Percentiles rank a stretch among this genome's conserved stretches.
Conservation (phyloP, 2,888 invertebrate species). For the Drosophila leonis region DNA sequence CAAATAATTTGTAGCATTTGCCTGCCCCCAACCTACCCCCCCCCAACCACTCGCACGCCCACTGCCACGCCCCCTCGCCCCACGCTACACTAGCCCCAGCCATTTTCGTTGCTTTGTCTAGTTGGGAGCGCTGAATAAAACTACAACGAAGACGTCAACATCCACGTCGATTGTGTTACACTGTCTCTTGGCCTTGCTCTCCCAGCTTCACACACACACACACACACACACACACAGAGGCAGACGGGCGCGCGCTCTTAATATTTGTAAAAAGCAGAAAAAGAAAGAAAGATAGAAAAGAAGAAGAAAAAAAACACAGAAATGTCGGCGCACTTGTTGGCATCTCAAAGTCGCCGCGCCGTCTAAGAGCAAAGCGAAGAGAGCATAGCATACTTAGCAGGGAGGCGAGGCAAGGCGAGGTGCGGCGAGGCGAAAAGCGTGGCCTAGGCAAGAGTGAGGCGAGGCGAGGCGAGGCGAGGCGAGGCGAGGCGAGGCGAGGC, state of each 20-base stretch:
- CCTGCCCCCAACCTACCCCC: constrained; percentile 10
- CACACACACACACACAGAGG: constrained; percentile 7
- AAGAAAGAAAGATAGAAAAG: background rate
- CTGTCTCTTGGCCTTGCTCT: constrained; percentile 50
- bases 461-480: background rate
- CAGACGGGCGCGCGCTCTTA: constrained; percentile 34
- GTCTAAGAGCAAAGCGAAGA: constrained; percentile 50
- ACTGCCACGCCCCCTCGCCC: background rate
- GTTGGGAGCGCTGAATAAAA: constrained; percentile 55
- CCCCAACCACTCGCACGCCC: background rate
- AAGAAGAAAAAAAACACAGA: constrained; percentile 22
- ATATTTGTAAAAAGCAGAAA: constrained; percentile 15
- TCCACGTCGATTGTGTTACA: constrained; percentile 38
- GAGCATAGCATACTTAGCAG: constrained; percentile 14
- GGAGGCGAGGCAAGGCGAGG: constrained; percentile 22
- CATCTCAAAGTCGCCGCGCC: constrained; percentile 59
- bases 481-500: background rate
- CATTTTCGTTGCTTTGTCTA: constrained; percentile 19
- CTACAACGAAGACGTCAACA: constrained; percentile 75
- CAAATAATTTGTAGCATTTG: constrained; percentile 76
- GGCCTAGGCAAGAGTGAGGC: constrained; percentile 18
- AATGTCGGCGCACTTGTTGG: constrained; percentile 75
- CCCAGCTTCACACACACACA: constrained; percentile 11
- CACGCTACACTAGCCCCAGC: background rate
- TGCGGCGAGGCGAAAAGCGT: constrained; percentile 23